Percentiles rank a stretch among this genome's conserved stretches.
Evolutionary conservation across 2,888 invertebrate genomes (phyloP).

Genomic region (Philopedon plagiatum): DNA sequence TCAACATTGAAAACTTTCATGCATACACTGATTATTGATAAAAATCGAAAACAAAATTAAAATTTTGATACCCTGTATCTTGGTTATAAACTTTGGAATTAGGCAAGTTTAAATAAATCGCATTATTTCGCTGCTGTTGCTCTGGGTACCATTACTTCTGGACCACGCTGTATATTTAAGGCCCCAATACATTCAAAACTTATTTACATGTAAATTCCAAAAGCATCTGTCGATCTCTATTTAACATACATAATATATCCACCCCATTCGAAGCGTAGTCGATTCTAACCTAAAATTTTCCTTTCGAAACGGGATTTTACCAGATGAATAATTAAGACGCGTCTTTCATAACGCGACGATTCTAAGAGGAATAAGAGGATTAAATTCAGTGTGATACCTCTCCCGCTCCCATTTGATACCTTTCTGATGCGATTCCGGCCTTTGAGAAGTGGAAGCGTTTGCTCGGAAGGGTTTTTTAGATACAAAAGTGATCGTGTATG

Average conservation of each 20-base stretch:
- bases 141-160: too few relatives aligned
- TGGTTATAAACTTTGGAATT: too few relatives aligned
- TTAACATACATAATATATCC: slow-evolving; percentile 22
- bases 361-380: slow-evolving; percentile 53
- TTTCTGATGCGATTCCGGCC: slow-evolving; percentile 17
- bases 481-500: neutral
- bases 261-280: slow-evolving; percentile 26
- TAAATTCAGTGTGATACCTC: slow-evolving; percentile 53
- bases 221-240: slow-evolving; percentile 22
- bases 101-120: too few relatives aligned
- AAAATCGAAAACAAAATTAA: too few relatives aligned
- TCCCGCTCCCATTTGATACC: slow-evolving; percentile 43
- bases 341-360: slow-evolving; percentile 36
- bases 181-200: too few relatives aligned
- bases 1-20: too few relatives aligned
- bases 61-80: too few relatives aligned
- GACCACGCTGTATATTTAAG: too few relatives aligned
- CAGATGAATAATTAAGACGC: slow-evolving; percentile 48
- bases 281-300: slow-evolving; percentile 43
- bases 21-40: too few relatives aligned
- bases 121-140: too few relatives aligned
- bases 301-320: slow-evolving; percentile 43
- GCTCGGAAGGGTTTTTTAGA: slow-evolving; percentile 8
- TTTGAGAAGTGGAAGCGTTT: slow-evolving; percentile 26
- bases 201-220: neutral